Conservation (phyloP, 2,888 invertebrate genomes). For the Odontocolon sp. region DNA sequence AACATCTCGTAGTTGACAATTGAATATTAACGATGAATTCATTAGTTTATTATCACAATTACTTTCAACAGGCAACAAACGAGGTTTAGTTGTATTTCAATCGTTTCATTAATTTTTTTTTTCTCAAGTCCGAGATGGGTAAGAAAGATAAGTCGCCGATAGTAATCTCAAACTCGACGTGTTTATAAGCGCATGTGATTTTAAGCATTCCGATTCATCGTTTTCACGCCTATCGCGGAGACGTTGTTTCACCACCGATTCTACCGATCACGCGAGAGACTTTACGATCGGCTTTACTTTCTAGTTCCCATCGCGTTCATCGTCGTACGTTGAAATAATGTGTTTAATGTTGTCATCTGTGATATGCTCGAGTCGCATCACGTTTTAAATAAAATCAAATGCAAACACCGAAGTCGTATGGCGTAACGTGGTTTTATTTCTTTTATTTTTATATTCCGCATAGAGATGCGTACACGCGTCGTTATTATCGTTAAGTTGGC, state of each 20-base stretch:
- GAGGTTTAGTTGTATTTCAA: no score
- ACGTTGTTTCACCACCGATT: constrained; percentile 47
- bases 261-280: constrained; percentile 59
- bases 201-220: constrained; percentile 41
- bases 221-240: constrained; percentile 49
- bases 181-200: no score
- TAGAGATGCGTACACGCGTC: neutral
- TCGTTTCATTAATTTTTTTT: no score
- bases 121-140: no score
- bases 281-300: constrained; percentile 57
- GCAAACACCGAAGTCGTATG: constrained; percentile 2
- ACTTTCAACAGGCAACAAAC: no score
- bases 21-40: no score
- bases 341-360: neutral
- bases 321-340: constrained; percentile 7
- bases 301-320: constrained; percentile 57
- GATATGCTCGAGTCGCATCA: constrained; percentile 14
- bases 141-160: neutral
- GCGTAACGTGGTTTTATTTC: constrained; percentile 37
- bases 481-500: constrained; percentile 37
- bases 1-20: no score
- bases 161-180: neutral
- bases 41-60: no score
- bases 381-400: constrained; percentile 44
- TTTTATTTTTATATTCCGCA: constrained; percentile 16